Conservation (phyloP, 2,797 vertebrate species). For the Apodemus agrarius region DNA sequence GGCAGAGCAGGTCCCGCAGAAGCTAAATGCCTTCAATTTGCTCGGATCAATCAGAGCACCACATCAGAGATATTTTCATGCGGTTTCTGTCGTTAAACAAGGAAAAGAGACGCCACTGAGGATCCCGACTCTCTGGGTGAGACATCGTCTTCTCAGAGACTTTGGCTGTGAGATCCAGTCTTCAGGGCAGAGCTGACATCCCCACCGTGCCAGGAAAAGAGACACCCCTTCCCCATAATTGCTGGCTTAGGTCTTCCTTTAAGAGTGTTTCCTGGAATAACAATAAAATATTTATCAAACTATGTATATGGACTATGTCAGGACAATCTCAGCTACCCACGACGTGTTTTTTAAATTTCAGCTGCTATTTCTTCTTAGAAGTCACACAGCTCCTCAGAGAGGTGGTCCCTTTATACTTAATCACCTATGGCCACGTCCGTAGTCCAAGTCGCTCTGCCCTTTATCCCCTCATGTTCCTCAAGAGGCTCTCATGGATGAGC, state of each 20-base stretch:
- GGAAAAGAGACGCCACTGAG: neutral
- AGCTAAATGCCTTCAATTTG: slow-evolving; percentile 68
- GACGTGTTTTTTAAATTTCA: slow-evolving; percentile 45
- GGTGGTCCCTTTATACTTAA: neutral
- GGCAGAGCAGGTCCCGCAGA: slow-evolving; percentile 43
- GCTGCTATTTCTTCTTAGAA: slow-evolving; percentile 54
- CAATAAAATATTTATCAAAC: slow-evolving; percentile 88
- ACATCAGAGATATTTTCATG: slow-evolving; percentile 50
- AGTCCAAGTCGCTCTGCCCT: neutral
- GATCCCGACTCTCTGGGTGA: neutral
- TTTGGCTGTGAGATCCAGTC: slow-evolving; percentile 9
- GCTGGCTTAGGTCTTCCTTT: slow-evolving; percentile 82
- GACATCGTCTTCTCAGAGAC: slow-evolving; percentile 9
- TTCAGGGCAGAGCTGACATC: slow-evolving; percentile 69
- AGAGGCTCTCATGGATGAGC: neutral
- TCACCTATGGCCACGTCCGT: neutral
- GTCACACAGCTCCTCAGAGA: neutral
- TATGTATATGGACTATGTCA: slow-evolving; percentile 69
- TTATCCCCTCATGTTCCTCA: neutral
- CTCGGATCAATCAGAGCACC: slow-evolving; percentile 48
- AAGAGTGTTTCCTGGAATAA: slow-evolving; percentile 89
- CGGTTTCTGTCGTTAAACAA: slow-evolving; percentile 32
- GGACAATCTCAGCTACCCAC: slow-evolving; percentile 66
- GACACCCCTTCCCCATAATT: slow-evolving; percentile 69
- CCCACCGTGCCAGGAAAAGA: slow-evolving; percentile 62